Base-by-base conservation (phyloP, 2,113 vertebrate genomes). In the Ptilonorhynchus violaceus region DNA sequence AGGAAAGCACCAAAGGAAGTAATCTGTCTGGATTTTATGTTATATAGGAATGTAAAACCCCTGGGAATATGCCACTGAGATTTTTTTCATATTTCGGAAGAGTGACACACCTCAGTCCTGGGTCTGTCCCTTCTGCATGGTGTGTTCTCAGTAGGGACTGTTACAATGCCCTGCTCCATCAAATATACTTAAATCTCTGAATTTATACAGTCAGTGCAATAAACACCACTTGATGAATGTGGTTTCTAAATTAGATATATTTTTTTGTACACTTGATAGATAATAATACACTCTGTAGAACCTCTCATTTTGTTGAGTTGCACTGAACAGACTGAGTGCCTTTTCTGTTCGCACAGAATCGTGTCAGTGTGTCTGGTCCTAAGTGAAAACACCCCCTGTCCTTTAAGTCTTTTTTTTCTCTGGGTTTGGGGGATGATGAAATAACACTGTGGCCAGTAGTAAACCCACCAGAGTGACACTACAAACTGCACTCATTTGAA, bases 321-420 rank as follows among this genome's bases (percentile, higher is more conserved):
- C 27, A 13, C 68, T 21, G 30, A 90, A 27, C 88, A 92, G 76
- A 88, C 72, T 6, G 14, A 80, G 37, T 52, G 83, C 56, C 49
- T 95, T 92, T 81, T 81, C 73, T 93, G 41, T 56, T 94, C 79
- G 27, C 69, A 84, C 60, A 64, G 73, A 87, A 90, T 88, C 74
- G 35, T 4, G 25, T 73, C 75, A 85, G 37, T 12, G 37, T 68
- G 76, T 63, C 84, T 95, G 76, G 42, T 74, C 47, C 78, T 52
- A 52, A 84, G 74, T 20, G 21, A 74, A 91, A 95, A 94, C 67
- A 88, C 30, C 17, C 75, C 60, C 83, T 84, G 72, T 41, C 60
- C 75, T 74, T 77, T 56, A 81, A 74, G 84, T 78, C 68, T 83
- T 47, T 30, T 78, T 94, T 72, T 52, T 68, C 52, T 68, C 24